Base-by-base conservation (phyloP, 2,113 vertebrate species). In the Albula goreensis region DNA sequence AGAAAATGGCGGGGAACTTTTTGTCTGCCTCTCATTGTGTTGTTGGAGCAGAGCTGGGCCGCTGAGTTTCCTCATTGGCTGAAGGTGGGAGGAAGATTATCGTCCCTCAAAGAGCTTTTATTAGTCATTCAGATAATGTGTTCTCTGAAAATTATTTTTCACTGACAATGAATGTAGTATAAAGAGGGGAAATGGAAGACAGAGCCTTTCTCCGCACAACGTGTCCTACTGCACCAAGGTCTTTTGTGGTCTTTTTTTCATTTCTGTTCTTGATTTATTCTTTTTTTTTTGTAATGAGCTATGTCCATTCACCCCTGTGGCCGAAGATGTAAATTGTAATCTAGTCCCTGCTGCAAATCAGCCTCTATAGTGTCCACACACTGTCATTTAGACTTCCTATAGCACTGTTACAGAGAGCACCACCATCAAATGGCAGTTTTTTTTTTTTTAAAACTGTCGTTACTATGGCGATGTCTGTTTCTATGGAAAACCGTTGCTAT, bases 401-500 rank as follows among this genome's bases (percentile, higher is more conserved):
- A 89, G 83, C 88, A 80, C 88, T 81, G 83, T 84, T 84, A 84
- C 83, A 85, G 81, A 79, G 87, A 80, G 84, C 85, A 84, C 86
- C 89, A 85, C 57, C 85, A 88, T 92, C 86, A 89, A 90, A 89
- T 86, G 84, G 60, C 78, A 50, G 79, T 57, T 70, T 79, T 53
- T 86, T 63, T 90, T 85, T 87, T 85, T 84, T 84, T 87, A 85
- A 5, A 57, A 83, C 80, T 86, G 89, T 85, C 82, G 90, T 92
- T 91, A 87, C 91, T 90, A 92, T 92, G 91, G 91, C 86, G 85
- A 92, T 90, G 80, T 85, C 86, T 87, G 87, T 90, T 88, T 91
- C 90, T 86, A 90, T 89, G 86, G 86, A 74, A 91, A 89, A 87
- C 53, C 52, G 90, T 85, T 85, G 85, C 83, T 86, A 87, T 87